These are phyloP conservation scores for Hydrolagus affinis DNA, from an alignment of 2,113 vertebrate species.

Conservation along the genomic window DNA sequence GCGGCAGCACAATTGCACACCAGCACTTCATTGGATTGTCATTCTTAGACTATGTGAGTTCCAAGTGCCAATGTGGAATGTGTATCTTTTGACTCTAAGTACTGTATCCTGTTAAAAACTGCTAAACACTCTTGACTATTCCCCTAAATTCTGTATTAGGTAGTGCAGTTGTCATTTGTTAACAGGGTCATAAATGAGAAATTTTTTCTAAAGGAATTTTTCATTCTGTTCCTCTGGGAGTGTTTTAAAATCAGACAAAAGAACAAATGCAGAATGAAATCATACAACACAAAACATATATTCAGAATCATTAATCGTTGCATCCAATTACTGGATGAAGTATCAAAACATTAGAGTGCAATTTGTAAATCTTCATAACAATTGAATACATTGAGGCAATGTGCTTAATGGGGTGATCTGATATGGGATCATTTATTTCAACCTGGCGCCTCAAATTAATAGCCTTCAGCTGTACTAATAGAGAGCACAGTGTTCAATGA, in stretches of 20 bases:
- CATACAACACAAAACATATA: too few relatives aligned
- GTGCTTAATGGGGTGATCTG: neutral
- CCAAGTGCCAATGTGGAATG: too few relatives aligned
- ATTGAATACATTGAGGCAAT: neutral
- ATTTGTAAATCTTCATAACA: neutral
- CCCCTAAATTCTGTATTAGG: neutral
- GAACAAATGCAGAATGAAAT: neutral
- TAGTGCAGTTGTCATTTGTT: neutral
- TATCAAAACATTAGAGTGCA: neutral
- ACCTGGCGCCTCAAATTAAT: neutral
- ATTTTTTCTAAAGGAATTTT: neutral
- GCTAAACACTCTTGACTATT: too few relatives aligned
- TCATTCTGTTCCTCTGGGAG: neutral
- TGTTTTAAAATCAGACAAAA: neutral
- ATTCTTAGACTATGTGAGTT: too few relatives aligned
- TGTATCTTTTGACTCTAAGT: too few relatives aligned
- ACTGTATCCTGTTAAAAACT: too few relatives aligned
- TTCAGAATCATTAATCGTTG: neutral
- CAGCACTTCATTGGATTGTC: too few relatives aligned
- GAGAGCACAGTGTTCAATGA: neutral
- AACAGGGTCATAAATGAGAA: neutral
- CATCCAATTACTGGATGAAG: neutral
- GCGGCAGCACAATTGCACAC: too few relatives aligned
- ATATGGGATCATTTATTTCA: constrained; percentile 4
- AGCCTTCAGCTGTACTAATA: constrained; percentile 13